Conservation (phyloP, 2,888 invertebrate genomes). For the Cosmia pyralina region DNA sequence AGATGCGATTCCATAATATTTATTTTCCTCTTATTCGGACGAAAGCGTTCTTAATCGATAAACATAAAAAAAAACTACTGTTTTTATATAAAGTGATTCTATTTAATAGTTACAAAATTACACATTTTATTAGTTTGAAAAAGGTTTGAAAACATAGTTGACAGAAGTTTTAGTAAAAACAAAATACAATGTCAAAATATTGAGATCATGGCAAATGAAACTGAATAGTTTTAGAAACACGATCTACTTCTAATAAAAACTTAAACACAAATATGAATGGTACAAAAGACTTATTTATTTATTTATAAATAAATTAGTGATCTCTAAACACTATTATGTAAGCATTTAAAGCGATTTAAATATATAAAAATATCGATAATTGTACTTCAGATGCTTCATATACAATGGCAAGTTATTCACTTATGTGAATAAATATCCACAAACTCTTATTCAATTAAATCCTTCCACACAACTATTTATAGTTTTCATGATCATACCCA, state of each 20-base stretch:
- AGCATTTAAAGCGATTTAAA: constrained; percentile 58
- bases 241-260: constrained; percentile 41
- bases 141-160: too few relatives aligned
- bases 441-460: constrained; percentile 43
- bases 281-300: constrained; percentile 54
- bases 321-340: constrained; percentile 41
- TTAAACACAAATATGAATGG: constrained; percentile 43
- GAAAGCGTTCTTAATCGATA: not conserved
- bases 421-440: constrained; percentile 66
- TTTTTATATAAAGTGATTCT: constrained; percentile 29
- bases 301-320: constrained; percentile 54
- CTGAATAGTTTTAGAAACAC: constrained; percentile 54
- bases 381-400: constrained; percentile 81
- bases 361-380: constrained; percentile 64
- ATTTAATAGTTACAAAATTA: constrained; percentile 57
- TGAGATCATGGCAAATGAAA: constrained; percentile 67
- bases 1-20: not conserved
- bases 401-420: constrained; percentile 70
- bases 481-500: constrained; percentile 30
- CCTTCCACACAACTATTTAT: constrained; percentile 46
- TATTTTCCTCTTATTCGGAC: not conserved
- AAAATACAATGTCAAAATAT: constrained; percentile 56
- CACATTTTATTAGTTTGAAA: constrained; percentile 38
- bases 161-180: constrained; percentile 47
- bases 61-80: constrained; percentile 1